Evolutionary conservation across 2,888 invertebrate genomes (phyloP), one percentile per base, ranked within the genome.

Genomic region (Chrysina gloriosa): DNA sequence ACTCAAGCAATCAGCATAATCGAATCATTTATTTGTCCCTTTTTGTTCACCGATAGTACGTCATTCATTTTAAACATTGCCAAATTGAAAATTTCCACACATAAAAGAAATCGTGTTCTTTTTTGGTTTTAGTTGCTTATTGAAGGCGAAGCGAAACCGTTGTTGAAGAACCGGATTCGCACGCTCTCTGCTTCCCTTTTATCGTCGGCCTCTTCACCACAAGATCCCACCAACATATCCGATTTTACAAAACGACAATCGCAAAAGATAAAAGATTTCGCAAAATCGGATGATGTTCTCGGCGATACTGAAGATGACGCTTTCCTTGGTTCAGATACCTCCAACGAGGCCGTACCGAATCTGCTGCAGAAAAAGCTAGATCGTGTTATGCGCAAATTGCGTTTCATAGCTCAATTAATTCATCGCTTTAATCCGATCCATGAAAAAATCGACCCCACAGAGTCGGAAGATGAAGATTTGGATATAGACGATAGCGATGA

Each of bases 301-400:
- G 42, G 23, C 7, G 42, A 52, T 4, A 47, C 34, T n/a, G 64
- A 63, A 16, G 54, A 48, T 6, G 64, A 64, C 6, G 56, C 34
- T 29, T 63, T 63, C 7, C 9, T 48, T 14, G 25, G 23, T 9
- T 61, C 61, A n/a, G 45, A 27, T 9, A 11, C 25, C 27, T 19
- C 42, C 9, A 72, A 72, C 48, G 70, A 72, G 63, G 71, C 69
- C 2, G 25, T 54, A 7, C 71, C 72, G 6, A 45, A 56, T 23
- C 21, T 72, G 21, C 36, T 72, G 3, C 72, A 72, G 39, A 72
- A 71, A 56, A 74, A 74, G 61, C 68, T 74, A 9, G 69, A 64
- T 3, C 72, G 73, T 34, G 66, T 74, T 27, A 48, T 73, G n/a
- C 63, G 71, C 6, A 74, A 74, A 42, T 63, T 74, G 9, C 71